Conservation (phyloP, 2,797 vertebrate genomes). For the Thalassophryne amazonica region DNA sequence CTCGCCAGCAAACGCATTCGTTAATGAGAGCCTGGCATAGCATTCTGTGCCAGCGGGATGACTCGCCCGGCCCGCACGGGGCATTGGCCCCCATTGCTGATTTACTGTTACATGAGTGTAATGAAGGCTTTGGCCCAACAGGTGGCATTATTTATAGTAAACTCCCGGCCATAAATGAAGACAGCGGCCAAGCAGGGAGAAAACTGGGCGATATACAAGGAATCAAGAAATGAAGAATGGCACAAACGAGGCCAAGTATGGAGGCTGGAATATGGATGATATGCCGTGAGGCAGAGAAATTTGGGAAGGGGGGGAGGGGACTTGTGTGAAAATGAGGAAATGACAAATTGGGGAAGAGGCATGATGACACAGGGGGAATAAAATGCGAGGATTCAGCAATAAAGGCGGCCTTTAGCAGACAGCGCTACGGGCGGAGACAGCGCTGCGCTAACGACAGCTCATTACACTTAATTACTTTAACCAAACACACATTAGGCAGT, state of each 20-base stretch:
- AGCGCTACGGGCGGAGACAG: conserved; percentile 6
- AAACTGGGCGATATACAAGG: conserved; percentile 1
- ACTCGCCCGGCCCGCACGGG: conserved; percentile 33
- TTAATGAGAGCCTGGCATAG: conserved; percentile 66
- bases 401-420: neutral
- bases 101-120: conserved; percentile 49
- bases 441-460: too few species aligned
- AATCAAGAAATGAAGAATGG: too few species aligned
- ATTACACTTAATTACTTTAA: conserved; percentile 21
- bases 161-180: conserved; percentile 8
- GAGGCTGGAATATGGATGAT: too few species aligned
- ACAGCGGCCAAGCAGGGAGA: neutral
- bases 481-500: conserved; percentile 22
- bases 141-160: conserved; percentile 76
- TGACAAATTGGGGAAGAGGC: neutral
- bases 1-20: conserved; percentile 54
- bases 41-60: conserved; percentile 51
- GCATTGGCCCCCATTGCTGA: conserved; percentile 36
- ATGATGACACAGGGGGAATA: neutral
- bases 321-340: neutral
- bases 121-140: conserved; percentile 68
- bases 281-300: too few species aligned
- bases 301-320: neutral
- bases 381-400: neutral
- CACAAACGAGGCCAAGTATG: too few species aligned